A percentile compares a stretch with the other conserved stretches of the same genome.
Conservation (phyloP, 2,888 invertebrate genomes). For the Cerceris ruficornis region DNA sequence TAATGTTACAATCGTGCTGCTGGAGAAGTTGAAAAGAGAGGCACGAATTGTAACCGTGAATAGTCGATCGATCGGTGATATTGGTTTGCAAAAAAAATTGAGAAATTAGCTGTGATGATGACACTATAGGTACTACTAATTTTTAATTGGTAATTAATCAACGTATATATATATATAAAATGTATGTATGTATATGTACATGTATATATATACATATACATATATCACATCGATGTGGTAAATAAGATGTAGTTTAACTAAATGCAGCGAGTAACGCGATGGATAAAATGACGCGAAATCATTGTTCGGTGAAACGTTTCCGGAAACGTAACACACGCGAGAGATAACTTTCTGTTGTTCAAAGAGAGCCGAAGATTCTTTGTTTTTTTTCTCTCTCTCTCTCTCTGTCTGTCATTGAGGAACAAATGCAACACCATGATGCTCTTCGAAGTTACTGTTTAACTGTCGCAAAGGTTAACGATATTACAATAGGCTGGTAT, state of each 20-base stretch:
- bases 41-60: constrained; percentile 36
- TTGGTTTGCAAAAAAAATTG: constrained; percentile 23
- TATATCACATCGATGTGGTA: constrained; percentile 69
- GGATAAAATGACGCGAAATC: constrained; percentile 59
- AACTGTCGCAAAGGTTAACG: constrained; percentile 26
- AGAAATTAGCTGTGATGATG: constrained; percentile 80
- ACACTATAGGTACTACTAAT: constrained; percentile 78
- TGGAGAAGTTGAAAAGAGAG: background rate
- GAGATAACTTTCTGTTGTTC: background rate
- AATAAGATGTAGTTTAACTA: constrained; percentile 57
- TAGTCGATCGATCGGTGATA: constrained; percentile 55
- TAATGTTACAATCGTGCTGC: background rate
- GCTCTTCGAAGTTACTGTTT: constrained; percentile 29
- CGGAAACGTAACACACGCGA: background rate
- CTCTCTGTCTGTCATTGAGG: too few relatives aligned
- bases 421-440: background rate
- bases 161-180: constrained; percentile 53
- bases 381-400: background rate
- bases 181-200: constrained; percentile 35
- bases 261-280: constrained; percentile 23
- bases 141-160: constrained; percentile 71
- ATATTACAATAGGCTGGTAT: too few relatives aligned
- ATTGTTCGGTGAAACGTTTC: constrained; percentile 2
- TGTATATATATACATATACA: constrained; percentile 46
- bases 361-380: constrained; percentile 2